Evolutionary conservation across 2,888 invertebrate genomes (phyloP).

Genomic region (Eupithecia vulgata): DNA sequence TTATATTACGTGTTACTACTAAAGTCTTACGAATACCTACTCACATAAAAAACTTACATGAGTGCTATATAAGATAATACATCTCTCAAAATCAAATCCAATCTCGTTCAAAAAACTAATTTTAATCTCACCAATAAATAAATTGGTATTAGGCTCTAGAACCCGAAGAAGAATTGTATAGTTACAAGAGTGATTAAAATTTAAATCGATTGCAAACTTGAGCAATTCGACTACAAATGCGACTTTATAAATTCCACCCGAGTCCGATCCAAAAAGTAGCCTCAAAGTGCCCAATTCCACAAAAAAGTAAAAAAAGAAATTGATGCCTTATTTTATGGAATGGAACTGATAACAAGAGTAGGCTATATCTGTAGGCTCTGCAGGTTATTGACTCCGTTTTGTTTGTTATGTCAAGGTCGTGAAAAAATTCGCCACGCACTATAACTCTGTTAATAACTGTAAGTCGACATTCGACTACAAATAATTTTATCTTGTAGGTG

Average conservation of each 20-base stretch:
- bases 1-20: background rate
- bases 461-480: background rate
- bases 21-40: too few species aligned
- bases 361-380: background rate
- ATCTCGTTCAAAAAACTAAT: too few species aligned
- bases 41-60: too few species aligned
- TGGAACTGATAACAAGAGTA: slow-evolving; percentile 1
- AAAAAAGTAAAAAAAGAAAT: background rate
- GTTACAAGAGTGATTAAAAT: background rate
- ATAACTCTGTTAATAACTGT: slow-evolving; percentile 31
- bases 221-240: background rate
- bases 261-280: background rate
- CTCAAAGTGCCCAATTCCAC: background rate
- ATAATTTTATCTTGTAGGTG: background rate
- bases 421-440: slow-evolving; percentile 24
- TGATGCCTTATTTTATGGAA: background rate
- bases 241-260: background rate
- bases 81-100: too few species aligned
- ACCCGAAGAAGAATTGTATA: background rate
- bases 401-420: slow-evolving; percentile 26
- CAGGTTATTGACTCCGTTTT: slow-evolving; percentile 32
- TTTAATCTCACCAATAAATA: too few species aligned
- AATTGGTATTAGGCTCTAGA: background rate
- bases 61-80: too few species aligned
- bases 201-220: background rate